Evolutionary conservation across 2,888 invertebrate genomes (phyloP).

Genomic region (Opisthograptis luteolata): DNA sequence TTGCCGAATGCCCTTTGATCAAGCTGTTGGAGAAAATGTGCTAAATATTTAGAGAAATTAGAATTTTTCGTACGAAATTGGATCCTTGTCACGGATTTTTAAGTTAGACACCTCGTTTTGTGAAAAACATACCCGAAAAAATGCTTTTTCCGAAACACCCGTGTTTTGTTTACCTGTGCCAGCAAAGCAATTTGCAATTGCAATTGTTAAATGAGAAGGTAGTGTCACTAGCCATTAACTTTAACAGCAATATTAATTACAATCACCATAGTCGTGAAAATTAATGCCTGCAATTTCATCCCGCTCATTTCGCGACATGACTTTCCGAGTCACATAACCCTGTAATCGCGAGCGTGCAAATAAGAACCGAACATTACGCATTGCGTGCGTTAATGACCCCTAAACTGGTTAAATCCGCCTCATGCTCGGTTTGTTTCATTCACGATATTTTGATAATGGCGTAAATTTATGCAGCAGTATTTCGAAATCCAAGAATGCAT

Average conservation of each 20-base stretch:
- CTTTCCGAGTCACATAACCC: conserved; percentile 41
- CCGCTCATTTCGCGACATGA: conserved; percentile 29
- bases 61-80: conserved; percentile 30
- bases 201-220: conserved; percentile 9
- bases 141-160: no score
- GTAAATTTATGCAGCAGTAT: conserved; percentile 76
- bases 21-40: conserved; percentile 47
- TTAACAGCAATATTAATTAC: conserved; percentile 26
- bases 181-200: background rate
- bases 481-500: conserved; percentile 78
- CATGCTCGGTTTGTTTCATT: conserved; percentile 70
- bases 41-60: conserved; percentile 57
- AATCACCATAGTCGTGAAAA: conserved; percentile 27
- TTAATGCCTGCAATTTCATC: conserved; percentile 28
- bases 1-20: conserved; percentile 64
- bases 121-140: no score
- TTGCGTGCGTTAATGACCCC: conserved; percentile 79
- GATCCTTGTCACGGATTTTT: background rate
- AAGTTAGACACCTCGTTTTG: background rate
- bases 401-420: conserved; percentile 71
- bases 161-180: background rate
- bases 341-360: conserved; percentile 44
- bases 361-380: conserved; percentile 55
- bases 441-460: conserved; percentile 82
- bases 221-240: conserved; percentile 20